Base-by-base conservation (phyloP, 2,113 vertebrate genomes). In the Hypocryptadius cinnamomeus region DNA sequence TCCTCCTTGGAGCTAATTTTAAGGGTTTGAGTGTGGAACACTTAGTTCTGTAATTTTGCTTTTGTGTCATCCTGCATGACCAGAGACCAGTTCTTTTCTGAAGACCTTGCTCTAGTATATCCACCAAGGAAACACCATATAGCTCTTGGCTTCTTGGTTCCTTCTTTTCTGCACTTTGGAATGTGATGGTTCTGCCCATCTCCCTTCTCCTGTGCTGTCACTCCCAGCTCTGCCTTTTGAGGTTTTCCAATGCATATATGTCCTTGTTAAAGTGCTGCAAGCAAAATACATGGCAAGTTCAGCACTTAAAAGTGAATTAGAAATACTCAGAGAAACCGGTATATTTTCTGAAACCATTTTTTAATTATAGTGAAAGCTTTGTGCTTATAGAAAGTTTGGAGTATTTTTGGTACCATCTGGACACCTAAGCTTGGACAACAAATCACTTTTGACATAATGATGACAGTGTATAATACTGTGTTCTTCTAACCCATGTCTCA, bases 391-490 rank as follows among this genome's bases (percentile, higher is more conserved):
- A 64, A 95, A 86, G 40, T 96, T 94, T 83, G 72, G 65, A 37
- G 64, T 88, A 50, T 76, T 93, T 96, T 94, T 91, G 68, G n/a
- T 88, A 79, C 96, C 95, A 95, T 95, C 96, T 96, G 95, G 90
- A 64, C 74, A 90, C 79, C 85, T 86, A 90, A 66, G 92, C 93
- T 95, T 86, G 91, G 66, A 73, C 91, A 87, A 64, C 89, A 95
- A 94, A 96, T 95, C 91, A 66, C 71, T 91, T 85, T 44, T 87
- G 93, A 77, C 91, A 73, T 94, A 83, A 89, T 92, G 91, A 92
- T 11, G 23, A 76, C 78, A 87, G 66, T 33, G 70, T 87, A 68
- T 92, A 93, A 95, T 96, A 48, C 85, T 51, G 63, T 92, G 78
- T 93, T 96, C 89, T 70, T 79, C 84, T 82, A 70, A 81, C 81